Evolutionary conservation across 2,113 vertebrate species (phyloP).

Genomic region (Scopus umbretta): DNA sequence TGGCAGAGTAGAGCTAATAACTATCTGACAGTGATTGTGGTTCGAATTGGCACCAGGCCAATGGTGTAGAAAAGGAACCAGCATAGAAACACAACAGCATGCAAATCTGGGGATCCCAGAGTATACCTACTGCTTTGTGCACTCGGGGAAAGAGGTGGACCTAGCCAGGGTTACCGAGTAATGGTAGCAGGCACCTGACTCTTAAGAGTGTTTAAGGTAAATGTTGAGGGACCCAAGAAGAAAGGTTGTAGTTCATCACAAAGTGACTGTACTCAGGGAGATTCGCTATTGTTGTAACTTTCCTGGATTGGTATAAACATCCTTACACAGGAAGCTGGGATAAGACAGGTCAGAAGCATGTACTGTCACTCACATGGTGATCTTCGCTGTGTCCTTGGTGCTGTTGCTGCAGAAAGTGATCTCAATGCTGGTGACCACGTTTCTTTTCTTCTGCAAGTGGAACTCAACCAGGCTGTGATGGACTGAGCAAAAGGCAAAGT

Average conservation of each 20-base stretch:
- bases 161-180: not conserved
- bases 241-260: not conserved
- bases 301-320: not conserved
- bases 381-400: slow-evolving; percentile 41
- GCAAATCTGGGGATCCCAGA: not conserved
- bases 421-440: slow-evolving; percentile 54
- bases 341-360: not conserved
- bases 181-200: not conserved
- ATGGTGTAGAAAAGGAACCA: not conserved
- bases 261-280: not conserved
- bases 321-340: not conserved
- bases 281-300: not conserved
- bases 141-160: not conserved
- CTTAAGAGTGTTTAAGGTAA: not conserved
- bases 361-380: slow-evolving; percentile 70
- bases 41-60: not conserved
- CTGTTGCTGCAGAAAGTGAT: slow-evolving; percentile 62
- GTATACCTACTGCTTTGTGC: not conserved
- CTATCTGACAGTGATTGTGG: not conserved
- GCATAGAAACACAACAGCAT: accelerated
- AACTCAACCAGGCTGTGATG: slow-evolving; percentile 76
- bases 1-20: not conserved
- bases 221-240: not conserved
- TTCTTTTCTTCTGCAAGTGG: slow-evolving; percentile 55
- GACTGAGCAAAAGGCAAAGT: slow-evolving; percentile 56